Conservation (phyloP, 2,797 vertebrate species). For the Pseudopleuronectes americanus region DNA sequence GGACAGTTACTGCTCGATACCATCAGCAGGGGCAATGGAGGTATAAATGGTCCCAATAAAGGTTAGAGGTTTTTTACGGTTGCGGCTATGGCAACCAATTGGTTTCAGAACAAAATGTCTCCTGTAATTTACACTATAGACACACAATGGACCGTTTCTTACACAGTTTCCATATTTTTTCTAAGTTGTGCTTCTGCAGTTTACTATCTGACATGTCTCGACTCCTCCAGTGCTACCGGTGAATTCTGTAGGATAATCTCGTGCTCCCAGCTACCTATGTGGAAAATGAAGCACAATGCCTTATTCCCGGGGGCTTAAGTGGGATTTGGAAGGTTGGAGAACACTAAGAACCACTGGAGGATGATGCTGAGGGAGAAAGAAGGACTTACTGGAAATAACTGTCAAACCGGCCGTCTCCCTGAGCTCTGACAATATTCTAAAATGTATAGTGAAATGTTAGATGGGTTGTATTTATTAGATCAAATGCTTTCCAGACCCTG, state of each 20-base stretch:
- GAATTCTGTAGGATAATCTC: constrained; percentile 46
- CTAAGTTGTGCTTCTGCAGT: constrained; percentile 11
- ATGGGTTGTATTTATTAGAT: not conserved
- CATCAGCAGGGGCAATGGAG: constrained; percentile 76
- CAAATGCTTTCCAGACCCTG: not conserved
- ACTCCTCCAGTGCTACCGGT: not conserved
- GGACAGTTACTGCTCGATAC: constrained; percentile 77
- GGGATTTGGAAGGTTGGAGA: constrained; percentile 51
- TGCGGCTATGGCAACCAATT: constrained; percentile 59
- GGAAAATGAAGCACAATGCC: constrained; percentile 47
- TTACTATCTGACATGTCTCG: constrained; percentile 2
- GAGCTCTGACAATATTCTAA: not conserved
- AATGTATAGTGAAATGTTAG: not conserved
- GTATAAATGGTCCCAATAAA: constrained; percentile 80
- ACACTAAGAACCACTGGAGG: constrained; percentile 28
- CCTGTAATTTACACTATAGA: constrained; percentile 25
- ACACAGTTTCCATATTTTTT: not conserved
- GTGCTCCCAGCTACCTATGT: constrained; percentile 34
- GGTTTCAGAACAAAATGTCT: constrained; percentile 48
- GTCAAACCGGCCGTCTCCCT: not conserved
- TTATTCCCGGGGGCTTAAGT: constrained; percentile 40
- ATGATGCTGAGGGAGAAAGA: not conserved
- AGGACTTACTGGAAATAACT: not conserved
- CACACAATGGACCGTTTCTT: constrained; percentile 14
- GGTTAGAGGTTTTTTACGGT: constrained; percentile 68